Base-by-base conservation (phyloP, 2,797 vertebrate species). In the Pseudopleuronectes americanus region DNA sequence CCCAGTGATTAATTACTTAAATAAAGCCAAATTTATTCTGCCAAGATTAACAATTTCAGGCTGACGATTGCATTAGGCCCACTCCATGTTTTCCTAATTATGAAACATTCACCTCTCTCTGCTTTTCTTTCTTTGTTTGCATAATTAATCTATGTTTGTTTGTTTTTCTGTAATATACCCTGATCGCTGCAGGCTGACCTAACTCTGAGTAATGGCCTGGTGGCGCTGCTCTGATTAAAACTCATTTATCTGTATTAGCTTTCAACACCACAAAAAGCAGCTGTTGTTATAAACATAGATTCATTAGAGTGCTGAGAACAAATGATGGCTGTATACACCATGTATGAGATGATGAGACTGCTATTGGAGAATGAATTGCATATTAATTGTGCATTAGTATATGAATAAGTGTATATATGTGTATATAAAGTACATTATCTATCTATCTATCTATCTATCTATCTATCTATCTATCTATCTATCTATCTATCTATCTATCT, bases 161-260 rank as follows among this genome's bases (percentile, higher is more conserved):
- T 62, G 33, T 6, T 3, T 3, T 23, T 64, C 49, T 81, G 16
- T 62, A 64, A 75, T 69, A 64, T 60, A 76, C 53, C 68, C 57
- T 47, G 31, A 71, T 75, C 59, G 60, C 77, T 70, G 56, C 22
- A 8, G 61, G 60, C 73, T 61, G 57, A 76, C 60, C 59, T 0
- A 78, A 62, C 49, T 68, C 52, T 69, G 71, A 87, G 55, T 63
- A 80, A 57, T 68, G 33, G 22, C 69, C 78, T 43, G 51, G 76
- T 74, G 69, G 64, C 70, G 41, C 41, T 1, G 60, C 72, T 21
- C 13, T 68, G 43, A 77, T 78, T 79, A 43, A 74, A 80, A 64
- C 65, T 70, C 3, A 68, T 90, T 78, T 67, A 74, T 89, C 83
- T 83, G 63, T 56, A 74, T 84, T 77, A 79, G 67, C 68, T 73